Evolutionary conservation across 53 echinoderm and acorn worm species (phyloP).

Genomic region (Henricia sp.): DNA sequence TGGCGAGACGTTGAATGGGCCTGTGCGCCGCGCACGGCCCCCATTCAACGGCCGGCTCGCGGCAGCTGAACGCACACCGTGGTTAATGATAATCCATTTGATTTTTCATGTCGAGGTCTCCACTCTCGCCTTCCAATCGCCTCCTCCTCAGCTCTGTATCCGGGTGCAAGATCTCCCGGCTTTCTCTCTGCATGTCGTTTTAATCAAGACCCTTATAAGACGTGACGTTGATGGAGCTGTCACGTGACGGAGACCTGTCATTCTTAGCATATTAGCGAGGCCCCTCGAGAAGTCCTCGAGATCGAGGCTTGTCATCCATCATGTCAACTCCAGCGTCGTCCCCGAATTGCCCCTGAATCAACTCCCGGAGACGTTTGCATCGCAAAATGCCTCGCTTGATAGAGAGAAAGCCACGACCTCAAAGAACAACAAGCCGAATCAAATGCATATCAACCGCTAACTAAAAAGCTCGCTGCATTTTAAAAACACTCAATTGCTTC

Average conservation of each 20-base stretch:
- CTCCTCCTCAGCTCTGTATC: constrained; percentile 16
- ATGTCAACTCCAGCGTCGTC: constrained; percentile 42
- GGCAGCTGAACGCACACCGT: constrained; percentile 85
- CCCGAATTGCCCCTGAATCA: constrained; percentile 30
- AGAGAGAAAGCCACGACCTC: neutral
- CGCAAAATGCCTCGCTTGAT: neutral
- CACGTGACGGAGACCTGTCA: constrained; percentile 58
- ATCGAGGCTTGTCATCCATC: constrained; percentile 56
- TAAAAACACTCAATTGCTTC: neutral
- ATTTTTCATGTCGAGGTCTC: constrained; percentile 59
- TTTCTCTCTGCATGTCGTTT: neutral
- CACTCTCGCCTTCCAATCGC: constrained; percentile 18
- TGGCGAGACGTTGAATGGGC: constrained; percentile 22
- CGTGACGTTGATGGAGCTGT: constrained; percentile 64
- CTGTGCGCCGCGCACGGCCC: neutral
- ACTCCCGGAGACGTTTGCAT: constrained; percentile 14
- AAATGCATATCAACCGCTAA: constrained; percentile 8
- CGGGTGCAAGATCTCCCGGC: neutral
- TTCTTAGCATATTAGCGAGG: constrained; percentile 45
- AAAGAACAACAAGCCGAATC: constrained; percentile 11
- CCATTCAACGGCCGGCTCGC: constrained; percentile 13
- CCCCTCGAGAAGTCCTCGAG: constrained; percentile 56
- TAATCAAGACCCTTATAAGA: constrained; percentile 36
- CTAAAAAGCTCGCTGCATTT: neutral
- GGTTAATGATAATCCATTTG: constrained; percentile 92